These are phyloP conservation scores for Corvus moneduloides DNA, from an alignment of 2,113 vertebrate species.

Conservation along the genomic window DNA sequence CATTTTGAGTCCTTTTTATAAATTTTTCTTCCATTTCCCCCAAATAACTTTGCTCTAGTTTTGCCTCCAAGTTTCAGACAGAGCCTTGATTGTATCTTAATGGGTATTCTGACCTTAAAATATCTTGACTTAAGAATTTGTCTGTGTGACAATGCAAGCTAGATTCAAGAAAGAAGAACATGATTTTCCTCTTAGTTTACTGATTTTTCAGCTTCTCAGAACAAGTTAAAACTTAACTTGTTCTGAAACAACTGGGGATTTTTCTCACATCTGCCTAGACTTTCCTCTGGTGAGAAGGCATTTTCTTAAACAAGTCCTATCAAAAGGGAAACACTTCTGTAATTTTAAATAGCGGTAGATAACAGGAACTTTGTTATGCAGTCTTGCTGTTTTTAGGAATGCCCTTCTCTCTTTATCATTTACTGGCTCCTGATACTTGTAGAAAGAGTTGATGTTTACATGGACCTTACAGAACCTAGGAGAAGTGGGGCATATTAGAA, in stretches of 20 bases:
- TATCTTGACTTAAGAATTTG: not conserved
- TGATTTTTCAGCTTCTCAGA: not conserved
- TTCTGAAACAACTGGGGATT: not conserved
- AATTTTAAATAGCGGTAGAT: not conserved
- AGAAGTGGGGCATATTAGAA: not conserved
- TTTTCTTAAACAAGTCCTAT: not conserved
- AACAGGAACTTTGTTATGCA: not conserved
- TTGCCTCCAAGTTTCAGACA: not conserved
- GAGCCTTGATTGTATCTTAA: not conserved
- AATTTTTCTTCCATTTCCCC: not conserved
- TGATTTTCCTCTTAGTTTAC: not conserved
- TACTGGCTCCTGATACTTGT: not conserved
- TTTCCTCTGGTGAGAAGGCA: not conserved
- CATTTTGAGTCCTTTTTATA: not conserved
- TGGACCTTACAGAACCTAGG: not conserved
- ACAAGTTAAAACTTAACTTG: not conserved
- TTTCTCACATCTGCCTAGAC: not conserved
- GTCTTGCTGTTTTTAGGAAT: not conserved
- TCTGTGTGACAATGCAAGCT: not conserved
- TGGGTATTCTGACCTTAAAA: not conserved
- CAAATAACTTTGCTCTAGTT: not conserved
- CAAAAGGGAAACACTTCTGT: not conserved
- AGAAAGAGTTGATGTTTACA: not conserved
- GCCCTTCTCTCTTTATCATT: not conserved
- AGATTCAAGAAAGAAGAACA: not conserved